Base-by-base conservation (phyloP, 1,140 invertebrate genomes). In the Anthonomus grandis region DNA sequence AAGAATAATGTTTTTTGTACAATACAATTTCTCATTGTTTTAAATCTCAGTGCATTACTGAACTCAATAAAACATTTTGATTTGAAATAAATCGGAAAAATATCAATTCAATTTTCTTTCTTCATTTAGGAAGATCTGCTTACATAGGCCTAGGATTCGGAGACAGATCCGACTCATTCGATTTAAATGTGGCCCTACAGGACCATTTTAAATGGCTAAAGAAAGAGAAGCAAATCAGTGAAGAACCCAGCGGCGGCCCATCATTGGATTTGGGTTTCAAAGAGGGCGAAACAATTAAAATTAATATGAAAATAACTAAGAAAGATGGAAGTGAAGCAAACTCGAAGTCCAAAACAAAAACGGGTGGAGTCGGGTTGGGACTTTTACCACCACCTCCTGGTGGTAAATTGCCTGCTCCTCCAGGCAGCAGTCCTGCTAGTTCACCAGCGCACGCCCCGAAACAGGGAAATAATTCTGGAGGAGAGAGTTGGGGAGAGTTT, bases 191-290 rank as follows among this genome's bases (percentile, higher is more conserved):
- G 17, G 89, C 96, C 18, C 79, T 99, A 24, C 96, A 98, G 80
- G 95, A 98, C 78, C 95, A 98, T 74, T 99, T 99, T 68, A 98
- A 98, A 78, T 95, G 91, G 87, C 70, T 97, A 2, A 91, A 92
- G 69, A 95, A 95, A 75, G 89, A 92, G 64, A 90, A 96, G 73
- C 82, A 90, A 75, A 87, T 90, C 37, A 89, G 89, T 70, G 87
- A 90, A 58, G 89, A 93, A 68, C 84, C 88, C 60, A 80, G 83
- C 36, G 83, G 85, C 9, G 86, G 86, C 63, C 91, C 91, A 56
- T 86, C 91, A 66, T 76, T 98, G 13, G 94, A 98, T 81, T 80
- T 98, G n/a, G 87, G 93, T 53, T 97, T 98, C 70, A 98, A 98
- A 74, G 96, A 97, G 73, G 96, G 96, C 21, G 91, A 98, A 79